Evolutionary conservation across 2,888 invertebrate species (phyloP), one percentile per base, ranked within the genome.

Genomic region (Gymnoscelis rufifasciata): DNA sequence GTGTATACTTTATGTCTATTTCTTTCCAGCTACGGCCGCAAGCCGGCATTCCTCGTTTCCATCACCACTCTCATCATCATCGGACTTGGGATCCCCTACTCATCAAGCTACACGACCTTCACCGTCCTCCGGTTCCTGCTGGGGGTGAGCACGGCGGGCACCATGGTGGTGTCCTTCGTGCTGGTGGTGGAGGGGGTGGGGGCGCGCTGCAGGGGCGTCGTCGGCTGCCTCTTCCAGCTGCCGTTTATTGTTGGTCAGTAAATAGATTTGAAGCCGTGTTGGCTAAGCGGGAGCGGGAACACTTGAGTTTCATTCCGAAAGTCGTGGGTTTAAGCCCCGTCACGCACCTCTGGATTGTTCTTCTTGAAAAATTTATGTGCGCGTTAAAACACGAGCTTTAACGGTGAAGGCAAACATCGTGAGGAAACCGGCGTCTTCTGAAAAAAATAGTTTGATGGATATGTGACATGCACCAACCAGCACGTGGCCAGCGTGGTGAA

Each of bases 91-190:
- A 90, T 93, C 15, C 92, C 94, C 0, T 88, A 92, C 59, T 90
- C 93, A 0, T 92, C 93, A 0, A 91, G 90, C 64, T 88, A 82
- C 62, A 66, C 53, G 12, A 56, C 70, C 3, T 93, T 95, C 70
- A 90, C 94, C 2, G 30, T 90, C 0, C 79, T 92, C 28, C 82
- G 95, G 52, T 93, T 94, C 69, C 67, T 94, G 36, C 89, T 91
- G 10, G 95, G 94, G 0, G 66, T 93, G 43, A 93, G 93, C n/a
- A 93, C 93, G 0, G 93, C 94, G 5, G 95, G 95, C 23, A 93
- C 93, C 5, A 95, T 95, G 93, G 92, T 94, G 31, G 92, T 93
- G 35, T 92, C 92, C 55, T 93, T 93, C 59, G 92, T 93, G 1
- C 82, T 93, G 12, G 78, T 92, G 15, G 92, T 93, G 92, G 93